phyloP scores from a whole-genome alignment of 2,113 vertebrate genomes.

The Pedetes capensis region DNA sequence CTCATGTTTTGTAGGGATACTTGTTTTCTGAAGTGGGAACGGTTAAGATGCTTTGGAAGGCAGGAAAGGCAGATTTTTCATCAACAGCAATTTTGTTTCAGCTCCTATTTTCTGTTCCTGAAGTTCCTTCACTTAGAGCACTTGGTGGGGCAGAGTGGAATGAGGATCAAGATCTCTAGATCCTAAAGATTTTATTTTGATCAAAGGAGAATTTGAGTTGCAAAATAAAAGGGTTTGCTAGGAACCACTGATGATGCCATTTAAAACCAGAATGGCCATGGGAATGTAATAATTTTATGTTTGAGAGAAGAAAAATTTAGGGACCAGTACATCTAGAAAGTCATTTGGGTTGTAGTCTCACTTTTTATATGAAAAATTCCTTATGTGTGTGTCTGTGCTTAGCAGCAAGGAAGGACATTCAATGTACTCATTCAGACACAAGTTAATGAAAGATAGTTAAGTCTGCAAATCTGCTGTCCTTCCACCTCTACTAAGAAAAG shows the following conservation, averaged over 20 bases:
- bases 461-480: background rate
- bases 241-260: background rate
- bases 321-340: background rate
- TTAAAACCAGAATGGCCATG: background rate
- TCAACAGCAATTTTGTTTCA: background rate
- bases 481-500: background rate
- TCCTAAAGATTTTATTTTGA: background rate
- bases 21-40: background rate
- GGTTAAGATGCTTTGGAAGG: background rate
- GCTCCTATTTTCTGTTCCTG: background rate
- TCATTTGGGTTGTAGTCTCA: background rate
- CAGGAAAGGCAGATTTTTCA: background rate
- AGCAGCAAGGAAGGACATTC: background rate
- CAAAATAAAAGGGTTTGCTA: background rate
- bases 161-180: background rate
- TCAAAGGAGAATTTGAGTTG: background rate
- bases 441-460: background rate
- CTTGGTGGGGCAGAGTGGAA: background rate
- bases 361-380: background rate
- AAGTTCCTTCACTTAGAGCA: background rate
- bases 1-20: background rate
- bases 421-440: background rate
- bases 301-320: background rate
- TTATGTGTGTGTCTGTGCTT: background rate
- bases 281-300: background rate